Percentiles rank a stretch among this genome's conserved stretches.
phyloP scores from a whole-genome alignment of 2,888 invertebrate genomes.

The Dorcus hopei region DNA sequence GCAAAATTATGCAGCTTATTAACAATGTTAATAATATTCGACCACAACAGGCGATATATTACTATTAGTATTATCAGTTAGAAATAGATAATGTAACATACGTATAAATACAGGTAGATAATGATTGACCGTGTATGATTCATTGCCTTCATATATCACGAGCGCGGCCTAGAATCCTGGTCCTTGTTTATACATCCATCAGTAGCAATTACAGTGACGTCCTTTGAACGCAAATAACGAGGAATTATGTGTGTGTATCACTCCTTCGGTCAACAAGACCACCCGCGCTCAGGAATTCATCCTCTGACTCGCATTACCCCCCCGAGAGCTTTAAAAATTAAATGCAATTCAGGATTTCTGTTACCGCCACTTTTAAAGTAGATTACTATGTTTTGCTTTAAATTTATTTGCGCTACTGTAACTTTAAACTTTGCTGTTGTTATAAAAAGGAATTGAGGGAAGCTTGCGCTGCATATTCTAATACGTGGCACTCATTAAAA shows the following conservation, averaged over 20 bases:
- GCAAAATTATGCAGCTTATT: conserved; percentile 22
- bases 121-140: conserved; percentile 21
- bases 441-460: no score
- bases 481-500: no score
- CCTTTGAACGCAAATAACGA: conserved; percentile 1
- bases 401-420: no score
- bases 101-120: conserved; percentile 16
- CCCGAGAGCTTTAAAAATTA: no score
- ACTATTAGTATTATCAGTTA: conserved; percentile 16
- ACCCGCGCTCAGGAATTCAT: no score
- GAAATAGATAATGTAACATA: conserved; percentile 19
- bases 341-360: no score
- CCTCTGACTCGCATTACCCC: no score
- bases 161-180: conserved; percentile 2
- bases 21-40: conserved; percentile 21
- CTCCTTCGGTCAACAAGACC: background rate
- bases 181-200: conserved; percentile 8
- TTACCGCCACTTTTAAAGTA: no score
- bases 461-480: no score
- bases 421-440: no score
- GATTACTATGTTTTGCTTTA: no score
- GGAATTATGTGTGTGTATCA: background rate
- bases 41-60: conserved; percentile 11
- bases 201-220: background rate
- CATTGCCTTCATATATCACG: conserved; percentile 15